These are phyloP conservation scores for Tylochromis polylepis DNA, from an alignment of 2,113 vertebrate genomes.

Conservation along the genomic window DNA sequence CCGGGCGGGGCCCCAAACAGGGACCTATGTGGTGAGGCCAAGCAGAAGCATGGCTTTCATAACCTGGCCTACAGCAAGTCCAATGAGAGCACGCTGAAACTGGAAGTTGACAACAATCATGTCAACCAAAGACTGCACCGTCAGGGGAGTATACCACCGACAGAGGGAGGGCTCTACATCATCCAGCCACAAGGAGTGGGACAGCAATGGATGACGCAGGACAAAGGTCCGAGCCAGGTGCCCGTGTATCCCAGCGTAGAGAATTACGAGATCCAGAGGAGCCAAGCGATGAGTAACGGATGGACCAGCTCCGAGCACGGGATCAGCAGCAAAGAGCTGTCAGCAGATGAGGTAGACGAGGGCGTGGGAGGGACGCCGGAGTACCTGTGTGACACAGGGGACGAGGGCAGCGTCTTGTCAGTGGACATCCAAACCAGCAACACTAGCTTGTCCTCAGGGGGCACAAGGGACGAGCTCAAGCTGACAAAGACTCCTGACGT, in stretches of 20 bases:
- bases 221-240: constrained; percentile 41
- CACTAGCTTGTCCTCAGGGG: constrained; percentile 71
- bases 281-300: background rate
- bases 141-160: background rate
- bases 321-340: background rate
- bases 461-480: constrained; percentile 53
- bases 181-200: constrained; percentile 48
- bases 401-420: constrained; percentile 66
- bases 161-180: constrained; percentile 46
- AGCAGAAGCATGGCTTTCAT: constrained; percentile 71
- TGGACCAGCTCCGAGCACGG: constrained; percentile 19
- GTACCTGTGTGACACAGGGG: constrained; percentile 66
- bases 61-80: constrained; percentile 72
- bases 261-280: constrained; percentile 1
- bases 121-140: constrained; percentile 62
- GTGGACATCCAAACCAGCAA: constrained; percentile 75
- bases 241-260: constrained; percentile 55
- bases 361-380: constrained; percentile 63
- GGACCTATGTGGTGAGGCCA: background rate
- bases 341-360: constrained; percentile 56
- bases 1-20: background rate
- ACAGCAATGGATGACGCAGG: constrained; percentile 2
- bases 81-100: constrained; percentile 59
- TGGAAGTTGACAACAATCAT: constrained; percentile 75
- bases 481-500: constrained; percentile 17